Conservation (phyloP, 2,113 vertebrate species). For the Pollimyrus isidori region DNA sequence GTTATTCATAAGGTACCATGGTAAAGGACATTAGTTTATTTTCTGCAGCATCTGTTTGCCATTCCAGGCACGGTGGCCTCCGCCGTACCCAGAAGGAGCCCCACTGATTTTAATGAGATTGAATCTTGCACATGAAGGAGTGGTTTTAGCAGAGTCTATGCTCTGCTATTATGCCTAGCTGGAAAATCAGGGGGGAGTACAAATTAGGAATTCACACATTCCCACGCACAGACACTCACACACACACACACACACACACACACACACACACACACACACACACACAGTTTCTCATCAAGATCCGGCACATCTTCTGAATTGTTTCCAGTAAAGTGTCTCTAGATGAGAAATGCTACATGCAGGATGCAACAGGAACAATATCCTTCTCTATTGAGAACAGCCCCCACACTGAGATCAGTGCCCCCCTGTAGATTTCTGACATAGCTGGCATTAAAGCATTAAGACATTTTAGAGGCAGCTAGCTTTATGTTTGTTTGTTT, state of each 20-base stretch:
- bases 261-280: neutral
- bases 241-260: neutral
- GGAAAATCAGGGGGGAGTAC: neutral
- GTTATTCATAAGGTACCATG: neutral
- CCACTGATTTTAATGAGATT: conserved; percentile 16
- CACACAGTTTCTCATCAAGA: neutral
- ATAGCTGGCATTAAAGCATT: neutral
- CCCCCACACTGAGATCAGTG: neutral
- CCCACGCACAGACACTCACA: neutral
- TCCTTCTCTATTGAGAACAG: neutral
- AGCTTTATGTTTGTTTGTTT: neutral
- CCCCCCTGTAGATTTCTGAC: neutral
- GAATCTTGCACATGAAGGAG: conserved; percentile 5
- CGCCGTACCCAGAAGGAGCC: neutral
- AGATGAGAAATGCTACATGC: neutral
- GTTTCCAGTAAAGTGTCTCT: neutral
- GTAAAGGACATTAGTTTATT: neutral
- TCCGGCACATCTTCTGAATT: neutral
- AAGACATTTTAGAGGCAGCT: neutral
- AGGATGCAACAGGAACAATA: neutral
- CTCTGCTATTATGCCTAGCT: neutral
- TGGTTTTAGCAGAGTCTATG: neutral
- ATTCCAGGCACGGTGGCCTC: neutral
- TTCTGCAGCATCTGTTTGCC: neutral
- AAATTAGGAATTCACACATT: neutral